Conservation (phyloP, 2,113 vertebrate species). For the Campylomormyrus tamandua region DNA sequence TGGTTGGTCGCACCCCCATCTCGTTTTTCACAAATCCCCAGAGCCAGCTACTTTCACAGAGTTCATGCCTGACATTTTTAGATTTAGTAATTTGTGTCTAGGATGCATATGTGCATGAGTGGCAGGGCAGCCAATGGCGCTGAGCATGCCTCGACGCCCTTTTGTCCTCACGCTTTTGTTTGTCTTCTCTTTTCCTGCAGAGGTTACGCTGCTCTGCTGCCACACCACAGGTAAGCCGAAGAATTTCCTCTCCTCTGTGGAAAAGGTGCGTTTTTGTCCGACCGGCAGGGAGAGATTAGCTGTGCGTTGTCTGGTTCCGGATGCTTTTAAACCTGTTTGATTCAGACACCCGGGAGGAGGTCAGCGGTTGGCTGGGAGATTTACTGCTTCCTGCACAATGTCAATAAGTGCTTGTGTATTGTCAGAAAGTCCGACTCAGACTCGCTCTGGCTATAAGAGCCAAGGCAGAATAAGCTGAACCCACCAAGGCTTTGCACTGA, state of each 20-base stretch:
- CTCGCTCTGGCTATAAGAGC: background rate
- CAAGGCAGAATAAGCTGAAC: background rate
- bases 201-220: constrained; percentile 5
- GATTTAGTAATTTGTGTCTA: background rate
- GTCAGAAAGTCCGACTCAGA: background rate
- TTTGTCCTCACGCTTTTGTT: background rate
- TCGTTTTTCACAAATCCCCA: background rate
- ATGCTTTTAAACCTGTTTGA: background rate
- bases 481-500: background rate
- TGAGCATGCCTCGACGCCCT: background rate
- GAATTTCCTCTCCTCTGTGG: background rate
- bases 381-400: background rate
- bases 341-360: background rate
- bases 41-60: background rate
- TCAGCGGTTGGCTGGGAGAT: background rate
- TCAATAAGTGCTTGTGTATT: background rate
- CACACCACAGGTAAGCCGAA: constrained; percentile 6
- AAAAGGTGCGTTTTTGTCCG: background rate
- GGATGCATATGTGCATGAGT: background rate
- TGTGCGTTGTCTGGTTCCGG: background rate
- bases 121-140: background rate
- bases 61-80: background rate
- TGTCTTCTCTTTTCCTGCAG: background rate
- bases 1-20: background rate
- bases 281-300: background rate